Percentiles rank a stretch among this genome's conserved stretches.
These are phyloP conservation scores for Falco peregrinus DNA, from an alignment of 2,797 vertebrate species.

Conservation along the genomic window DNA sequence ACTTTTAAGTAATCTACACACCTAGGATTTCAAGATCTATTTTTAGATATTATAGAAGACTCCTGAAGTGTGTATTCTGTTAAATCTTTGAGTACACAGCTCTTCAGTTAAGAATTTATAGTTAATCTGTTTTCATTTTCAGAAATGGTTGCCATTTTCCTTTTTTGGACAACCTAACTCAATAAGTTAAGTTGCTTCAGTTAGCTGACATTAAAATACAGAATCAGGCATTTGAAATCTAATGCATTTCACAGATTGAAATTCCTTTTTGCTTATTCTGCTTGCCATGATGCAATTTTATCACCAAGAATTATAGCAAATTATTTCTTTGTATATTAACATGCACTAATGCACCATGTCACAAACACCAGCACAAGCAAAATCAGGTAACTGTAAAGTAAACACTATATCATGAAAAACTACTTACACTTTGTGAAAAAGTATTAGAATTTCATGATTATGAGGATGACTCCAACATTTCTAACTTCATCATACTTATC, in stretches of 20 bases:
- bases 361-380: not conserved
- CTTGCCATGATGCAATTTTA: not conserved
- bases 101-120: not conserved
- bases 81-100: not conserved
- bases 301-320: not conserved
- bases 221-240: not conserved
- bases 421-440: not conserved
- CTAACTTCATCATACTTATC: not conserved
- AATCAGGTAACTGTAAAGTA: not conserved
- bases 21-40: not conserved
- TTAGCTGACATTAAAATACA: not conserved
- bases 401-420: not conserved
- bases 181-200: not conserved
- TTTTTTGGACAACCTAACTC: not conserved
- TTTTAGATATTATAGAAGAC: not conserved
- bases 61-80: not conserved
- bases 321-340: not conserved
- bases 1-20: not conserved
- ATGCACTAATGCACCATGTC: not conserved
- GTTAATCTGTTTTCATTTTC: not conserved
- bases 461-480: not conserved
- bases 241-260: not conserved
- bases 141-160: not conserved
- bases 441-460: not conserved
- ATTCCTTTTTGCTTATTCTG: not conserved